Evolutionary conservation across 2,113 vertebrate genomes (phyloP), one percentile per base, ranked within the genome.

Genomic region (Nycticryphes semicollaris): DNA sequence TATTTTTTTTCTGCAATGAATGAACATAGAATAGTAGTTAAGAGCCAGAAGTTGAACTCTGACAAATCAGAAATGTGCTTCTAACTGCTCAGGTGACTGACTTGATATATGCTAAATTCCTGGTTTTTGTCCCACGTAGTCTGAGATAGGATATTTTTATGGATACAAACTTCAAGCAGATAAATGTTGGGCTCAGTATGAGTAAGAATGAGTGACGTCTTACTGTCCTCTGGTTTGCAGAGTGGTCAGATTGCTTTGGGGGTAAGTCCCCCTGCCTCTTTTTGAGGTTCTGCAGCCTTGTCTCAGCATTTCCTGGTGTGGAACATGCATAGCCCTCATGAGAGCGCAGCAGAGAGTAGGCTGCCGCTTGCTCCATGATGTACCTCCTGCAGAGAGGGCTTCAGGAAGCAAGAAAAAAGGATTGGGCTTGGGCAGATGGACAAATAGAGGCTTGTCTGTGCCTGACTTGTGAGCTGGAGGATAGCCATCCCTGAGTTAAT

Each of bases 101-200:
- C 10, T 33, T 12, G 4, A 2, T 77, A 8, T 30, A 21, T 77
- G 14, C 24, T 39, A 5, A 48, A 56, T 84, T 84, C 59, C 15
- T 2, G 1, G 8, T 3, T 15, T 51, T 23, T 35, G n/a, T 6
- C 7, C 7, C 11, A 1, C 12, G 6, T 75, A 33, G 21, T 35
- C 31, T n/a, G 41, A 63, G 47, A 20, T 39, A 16, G 10, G 9
- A 14, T 70, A 12, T 23, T 63, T 75, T 43, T 67, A 24, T 27
- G 27, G 45, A 60, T 51, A 31, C 18, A 47, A 47, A 47, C 18
- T 47, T 47, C 19, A 47, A 54, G 30, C 41, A 10, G 33, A 6
- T 15, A 14, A 28, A 37, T 66, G 50, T 57, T 81, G 12, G 12
- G 4, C 64, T 87, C 9, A 0, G 2, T 31, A 1, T 14, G 47